These are phyloP conservation scores for Mongoloraphidia duomilia DNA, from an alignment of 2,888 invertebrate genomes.

Conservation along the genomic window DNA sequence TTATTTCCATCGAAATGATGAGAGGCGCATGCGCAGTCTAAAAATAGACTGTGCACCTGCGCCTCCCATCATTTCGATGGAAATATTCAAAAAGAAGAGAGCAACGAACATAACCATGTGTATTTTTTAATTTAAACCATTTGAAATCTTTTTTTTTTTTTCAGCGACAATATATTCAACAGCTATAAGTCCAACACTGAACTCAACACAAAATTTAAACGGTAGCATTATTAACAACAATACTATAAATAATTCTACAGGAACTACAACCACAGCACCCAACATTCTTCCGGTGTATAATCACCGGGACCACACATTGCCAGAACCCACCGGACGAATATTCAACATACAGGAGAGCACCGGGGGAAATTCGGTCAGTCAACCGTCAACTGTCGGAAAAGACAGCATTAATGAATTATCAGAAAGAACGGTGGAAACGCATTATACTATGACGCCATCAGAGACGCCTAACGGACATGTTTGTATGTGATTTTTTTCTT, in stretches of 20 bases:
- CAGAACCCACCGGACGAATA: background rate
- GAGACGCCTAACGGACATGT: slow-evolving; percentile 31
- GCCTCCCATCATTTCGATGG: no score
- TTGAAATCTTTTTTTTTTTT: slow-evolving; percentile 10
- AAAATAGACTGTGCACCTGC: no score
- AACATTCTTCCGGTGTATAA: slow-evolving; percentile 1
- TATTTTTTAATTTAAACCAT: no score
- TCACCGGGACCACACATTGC: background rate
- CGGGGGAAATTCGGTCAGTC: slow-evolving; percentile 6
- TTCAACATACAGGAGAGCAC: background rate
- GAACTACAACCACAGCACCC: background rate
- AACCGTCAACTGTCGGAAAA: slow-evolving; percentile 4
- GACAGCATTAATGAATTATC: slow-evolving; percentile 27
- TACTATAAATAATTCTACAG: slow-evolving; percentile 4
- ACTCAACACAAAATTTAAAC: slow-evolving; percentile 22
- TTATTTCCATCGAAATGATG: no score
- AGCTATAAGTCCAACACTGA: slow-evolving; percentile 36
- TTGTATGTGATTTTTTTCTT: slow-evolving; percentile 21
- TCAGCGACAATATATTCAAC: slow-evolving; percentile 29
- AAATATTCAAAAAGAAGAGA: no score
- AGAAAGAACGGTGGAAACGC: slow-evolving; percentile 44
- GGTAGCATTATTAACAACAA: slow-evolving; percentile 11
- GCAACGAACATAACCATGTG: no score
- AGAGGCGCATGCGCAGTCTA: no score
- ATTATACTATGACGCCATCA: slow-evolving; percentile 39